phyloP scores from a whole-genome alignment of 2,113 vertebrate species.

The Nansenia antarctica region DNA sequence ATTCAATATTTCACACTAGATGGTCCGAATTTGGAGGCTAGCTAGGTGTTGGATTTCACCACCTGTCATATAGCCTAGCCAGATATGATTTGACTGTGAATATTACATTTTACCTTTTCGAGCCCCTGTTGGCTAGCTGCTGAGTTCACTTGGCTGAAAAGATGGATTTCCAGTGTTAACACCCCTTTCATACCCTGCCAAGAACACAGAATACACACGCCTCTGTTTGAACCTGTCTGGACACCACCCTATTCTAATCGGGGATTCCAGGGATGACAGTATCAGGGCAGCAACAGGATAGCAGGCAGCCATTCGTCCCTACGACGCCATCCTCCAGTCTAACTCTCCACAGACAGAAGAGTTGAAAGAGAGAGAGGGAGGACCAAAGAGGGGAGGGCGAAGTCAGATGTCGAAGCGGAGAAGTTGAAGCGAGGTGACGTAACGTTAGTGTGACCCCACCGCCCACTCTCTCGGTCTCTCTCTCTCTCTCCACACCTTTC shows the following conservation, averaged over 20 bases:
- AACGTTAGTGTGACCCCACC: slow-evolving; percentile 32
- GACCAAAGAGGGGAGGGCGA: not conserved
- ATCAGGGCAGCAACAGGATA: slow-evolving; percentile 10
- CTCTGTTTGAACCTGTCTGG: slow-evolving; percentile 34
- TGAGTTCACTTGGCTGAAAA: slow-evolving; percentile 48
- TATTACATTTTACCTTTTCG: slow-evolving; percentile 51
- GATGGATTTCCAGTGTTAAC: slow-evolving; percentile 35
- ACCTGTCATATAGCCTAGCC: too few species aligned
- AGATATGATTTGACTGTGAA: slow-evolving; percentile 42
- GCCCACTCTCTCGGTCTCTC: slow-evolving; percentile 26
- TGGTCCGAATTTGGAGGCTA: slow-evolving; percentile 25
- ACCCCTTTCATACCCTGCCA: slow-evolving; percentile 29
- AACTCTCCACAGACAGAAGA: not conserved
- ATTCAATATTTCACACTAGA: slow-evolving; percentile 18
- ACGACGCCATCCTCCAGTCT: not conserved
- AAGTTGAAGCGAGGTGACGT: not conserved
- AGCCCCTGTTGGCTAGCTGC: slow-evolving; percentile 47
- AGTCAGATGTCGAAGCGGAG: not conserved
- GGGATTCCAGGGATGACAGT: slow-evolving; percentile 12
- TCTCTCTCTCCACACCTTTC: slow-evolving; percentile 20
- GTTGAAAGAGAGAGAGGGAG: not conserved
- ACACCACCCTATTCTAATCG: slow-evolving; percentile 28
- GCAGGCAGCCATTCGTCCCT: slow-evolving; percentile 14
- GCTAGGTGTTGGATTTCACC: slow-evolving; percentile 39
- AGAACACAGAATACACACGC: slow-evolving; percentile 34